Evolutionary conservation across 2,797 vertebrate genomes (phyloP), one percentile per base, ranked within the genome.

Genomic region (Streptopelia turtur): DNA sequence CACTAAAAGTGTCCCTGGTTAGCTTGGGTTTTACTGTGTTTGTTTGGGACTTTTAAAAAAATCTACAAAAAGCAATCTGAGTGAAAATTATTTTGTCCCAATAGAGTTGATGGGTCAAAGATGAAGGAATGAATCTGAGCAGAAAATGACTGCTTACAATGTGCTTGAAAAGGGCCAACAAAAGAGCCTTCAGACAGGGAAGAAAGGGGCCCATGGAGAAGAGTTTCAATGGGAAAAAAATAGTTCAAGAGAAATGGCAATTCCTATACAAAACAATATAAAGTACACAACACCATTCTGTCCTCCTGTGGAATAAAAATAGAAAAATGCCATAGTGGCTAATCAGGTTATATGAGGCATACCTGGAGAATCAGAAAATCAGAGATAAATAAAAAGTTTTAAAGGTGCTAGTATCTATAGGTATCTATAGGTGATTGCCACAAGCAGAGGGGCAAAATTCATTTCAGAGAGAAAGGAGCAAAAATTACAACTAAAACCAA

Each of bases 161-260:
- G 31, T 49, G 24, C 59, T 70, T 45, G 39, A 49, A 63, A 77
- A 79, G 2, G 4, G 16, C 15, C 20, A 57, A 0, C 3, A 2
- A 16, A 72, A 35, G 17, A 89, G 53, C 30, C 28, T 74, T 28
- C 47, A 64, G 57, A 47, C 21, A 49, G 11, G 39, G 20, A 80
- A 27, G 7, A 47, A 37, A 81, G 39, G 16, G 47, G 10, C 12
- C 52, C n/a, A 23, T 0, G 0, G 22, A 64, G 30, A 60, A 82
- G n/a, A 90, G 60, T 65, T 18, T 7, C 13, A n/a, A 79, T 20
- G 31, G 8, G 1, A 28, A 78, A 81, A 81, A 78, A 81, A 4
- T 11, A 75, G 9, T 60, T 75, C 35, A 63, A 20, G 27, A 81
- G 24, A 89, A 20, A 60, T 31, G n/a, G 3, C 16, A 47, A 45